Evolutionary conservation across 2,113 vertebrate genomes (phyloP), one percentile per base, ranked within the genome.

Genomic region (Melanerpes formicivorus): DNA sequence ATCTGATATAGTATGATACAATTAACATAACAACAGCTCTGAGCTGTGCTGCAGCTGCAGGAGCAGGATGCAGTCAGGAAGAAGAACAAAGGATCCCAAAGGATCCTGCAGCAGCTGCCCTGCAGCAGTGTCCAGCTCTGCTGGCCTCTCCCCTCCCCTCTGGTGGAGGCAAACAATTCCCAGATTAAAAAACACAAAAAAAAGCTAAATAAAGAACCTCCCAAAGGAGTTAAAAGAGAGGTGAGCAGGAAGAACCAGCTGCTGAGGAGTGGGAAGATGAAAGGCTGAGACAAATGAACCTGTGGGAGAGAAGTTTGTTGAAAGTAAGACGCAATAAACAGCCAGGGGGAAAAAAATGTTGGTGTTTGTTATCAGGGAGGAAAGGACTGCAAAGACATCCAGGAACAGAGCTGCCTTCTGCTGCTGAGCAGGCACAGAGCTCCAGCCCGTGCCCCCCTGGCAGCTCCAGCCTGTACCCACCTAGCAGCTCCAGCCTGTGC

Each of bases 201-300:
- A 93, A 93, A 7, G 84, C 89, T 62, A 82, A 87, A 87, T 60
- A 75, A 88, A 89, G 81, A 67, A 34, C 60, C 32, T 89, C 44
- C 21, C 66, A 73, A 80, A 29, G 71, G 32, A 44, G 27, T 88
- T 11, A 27, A 63, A 72, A 64, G 56, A 93, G 79, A 71, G 83
- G 40, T 26, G 54, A 73, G 81, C 89, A 85, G 94, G 96, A 96
- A 85, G 81, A 96, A 95, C 95, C 89, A 89, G 96, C 84, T 87
- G 84, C 87, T 54, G 94, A 60, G 56, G 82, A 18, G 87, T 94
- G 65, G 94, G 95, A 90, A 90, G 94, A 96, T 96, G 92, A 93
- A 96, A 96, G 94, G 54, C 30, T 37, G 74, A 95, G 87, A 93
- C 79, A 85, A 89, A 93, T 80, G 55, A 92, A 82, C 59, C 64